Conservation (phyloP, 2,888 invertebrate species). For the Megaustenia siamemsis region DNA sequence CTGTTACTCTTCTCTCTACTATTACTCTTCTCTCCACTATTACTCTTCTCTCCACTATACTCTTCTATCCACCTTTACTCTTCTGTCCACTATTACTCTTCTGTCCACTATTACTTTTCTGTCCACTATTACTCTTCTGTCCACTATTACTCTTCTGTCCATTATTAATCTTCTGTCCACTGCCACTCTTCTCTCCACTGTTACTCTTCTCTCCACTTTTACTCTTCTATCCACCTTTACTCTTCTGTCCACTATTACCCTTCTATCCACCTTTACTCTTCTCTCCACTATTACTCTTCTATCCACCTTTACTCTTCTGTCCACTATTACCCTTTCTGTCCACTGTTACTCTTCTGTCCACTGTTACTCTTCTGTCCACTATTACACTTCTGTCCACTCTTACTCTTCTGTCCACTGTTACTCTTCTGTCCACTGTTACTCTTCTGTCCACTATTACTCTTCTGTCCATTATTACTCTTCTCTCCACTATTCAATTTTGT, state of each 20-base stretch:
- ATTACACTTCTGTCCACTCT: background rate
- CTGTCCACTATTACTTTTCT: no score
- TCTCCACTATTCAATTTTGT: background rate
- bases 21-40: no score
- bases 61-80: no score
- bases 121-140: no score
- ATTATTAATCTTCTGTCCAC: background rate
- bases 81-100: no score
- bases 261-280: background rate
- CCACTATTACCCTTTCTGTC: conserved; percentile 39
- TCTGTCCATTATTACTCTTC: background rate
- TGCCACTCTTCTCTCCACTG: background rate
- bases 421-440: background rate
- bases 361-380: no score
- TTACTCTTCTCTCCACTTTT: no score
- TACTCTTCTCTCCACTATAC: no score
- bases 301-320: conserved; percentile 8
- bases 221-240: background rate
- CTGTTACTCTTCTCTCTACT: no score
- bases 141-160: no score
- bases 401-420: conserved; percentile 38
- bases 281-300: background rate
- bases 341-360: background rate
- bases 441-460: background rate
- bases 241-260: background rate